phyloP scores from a whole-genome alignment of 2,797 vertebrate species.

The Syncerus caffer region DNA sequence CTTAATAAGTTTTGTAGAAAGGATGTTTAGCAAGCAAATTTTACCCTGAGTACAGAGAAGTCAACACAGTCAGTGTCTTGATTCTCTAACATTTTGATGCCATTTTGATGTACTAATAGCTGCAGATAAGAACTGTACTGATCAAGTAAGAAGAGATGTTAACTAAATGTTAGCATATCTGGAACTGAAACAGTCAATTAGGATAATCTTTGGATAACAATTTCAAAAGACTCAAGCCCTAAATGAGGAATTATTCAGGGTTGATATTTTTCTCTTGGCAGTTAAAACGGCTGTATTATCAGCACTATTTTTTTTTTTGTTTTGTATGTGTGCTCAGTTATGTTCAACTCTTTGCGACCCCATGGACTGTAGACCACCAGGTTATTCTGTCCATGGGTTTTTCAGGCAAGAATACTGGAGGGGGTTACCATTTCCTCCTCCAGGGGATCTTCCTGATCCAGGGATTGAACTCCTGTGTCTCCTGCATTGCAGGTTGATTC shows the following conservation, averaged over 20 bases:
- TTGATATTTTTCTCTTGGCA: neutral
- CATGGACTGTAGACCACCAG: neutral
- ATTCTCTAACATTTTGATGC: neutral
- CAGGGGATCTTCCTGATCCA: neutral
- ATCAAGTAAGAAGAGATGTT: neutral
- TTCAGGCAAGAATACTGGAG: neutral
- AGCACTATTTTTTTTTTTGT: neutral
- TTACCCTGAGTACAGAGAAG: neutral
- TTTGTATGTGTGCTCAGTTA: neutral
- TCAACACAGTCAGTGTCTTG: neutral
- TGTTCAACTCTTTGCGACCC: neutral
- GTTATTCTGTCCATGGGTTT: neutral
- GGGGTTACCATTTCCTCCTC: neutral
- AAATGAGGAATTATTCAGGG: neutral
- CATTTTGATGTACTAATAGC: slow-evolving; percentile 15
- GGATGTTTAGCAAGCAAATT: neutral
- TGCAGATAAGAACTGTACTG: neutral
- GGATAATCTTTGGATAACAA: neutral
- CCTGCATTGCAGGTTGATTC: neutral
- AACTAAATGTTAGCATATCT: neutral
- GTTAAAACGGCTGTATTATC: neutral
- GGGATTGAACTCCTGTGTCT: neutral
- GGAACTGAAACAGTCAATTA: neutral
- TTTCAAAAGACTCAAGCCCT: neutral
- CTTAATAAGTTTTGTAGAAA: neutral